Conservation (phyloP, 2,888 invertebrate species). For the Rhorus exstirpatorius region DNA sequence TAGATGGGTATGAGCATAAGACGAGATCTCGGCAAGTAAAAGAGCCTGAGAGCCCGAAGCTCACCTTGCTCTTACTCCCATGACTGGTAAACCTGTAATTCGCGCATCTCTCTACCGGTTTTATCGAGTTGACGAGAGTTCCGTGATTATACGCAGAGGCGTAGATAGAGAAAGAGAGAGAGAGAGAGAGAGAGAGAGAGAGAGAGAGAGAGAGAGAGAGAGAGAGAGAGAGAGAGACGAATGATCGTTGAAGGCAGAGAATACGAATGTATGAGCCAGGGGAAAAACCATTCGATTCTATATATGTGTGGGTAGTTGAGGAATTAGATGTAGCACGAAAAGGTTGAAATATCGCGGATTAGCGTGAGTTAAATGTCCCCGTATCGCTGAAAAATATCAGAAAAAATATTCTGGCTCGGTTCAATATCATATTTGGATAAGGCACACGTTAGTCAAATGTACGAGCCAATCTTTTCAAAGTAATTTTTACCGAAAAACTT, state of each 20-base stretch:
- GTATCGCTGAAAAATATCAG: slow-evolving; percentile 9
- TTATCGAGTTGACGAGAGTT: slow-evolving; percentile 67
- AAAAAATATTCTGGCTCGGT: neutral
- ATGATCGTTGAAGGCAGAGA: slow-evolving; percentile 4
- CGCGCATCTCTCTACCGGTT: slow-evolving; percentile 67
- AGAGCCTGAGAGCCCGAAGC: slow-evolving; percentile 40
- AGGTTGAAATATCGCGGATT: slow-evolving; percentile 40
- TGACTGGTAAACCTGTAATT: slow-evolving; percentile 65
- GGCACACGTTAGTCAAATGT: neutral
- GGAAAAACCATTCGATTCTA: slow-evolving; percentile 33
- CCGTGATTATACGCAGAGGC: slow-evolving; percentile 60
- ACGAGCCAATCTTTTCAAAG: neutral
- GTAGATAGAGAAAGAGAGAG: slow-evolving; percentile 24
- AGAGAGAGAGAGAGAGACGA: slow-evolving; percentile 12
- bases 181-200: neutral
- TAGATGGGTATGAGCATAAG: slow-evolving; percentile 44
- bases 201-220: slow-evolving; percentile 9
- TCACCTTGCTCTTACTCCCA: slow-evolving; percentile 61
- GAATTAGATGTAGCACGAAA: slow-evolving; percentile 46
- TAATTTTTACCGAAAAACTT: too few relatives aligned
- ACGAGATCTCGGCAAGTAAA: slow-evolving; percentile 27
- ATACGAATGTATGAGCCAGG: slow-evolving; percentile 16
- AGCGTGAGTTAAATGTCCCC: slow-evolving; percentile 16
- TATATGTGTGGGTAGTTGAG: slow-evolving; percentile 35
- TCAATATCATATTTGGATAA: slow-evolving; percentile 1